Evolutionary conservation across 2,888 invertebrate genomes (phyloP).

Genomic region (Heliconius sara): DNA sequence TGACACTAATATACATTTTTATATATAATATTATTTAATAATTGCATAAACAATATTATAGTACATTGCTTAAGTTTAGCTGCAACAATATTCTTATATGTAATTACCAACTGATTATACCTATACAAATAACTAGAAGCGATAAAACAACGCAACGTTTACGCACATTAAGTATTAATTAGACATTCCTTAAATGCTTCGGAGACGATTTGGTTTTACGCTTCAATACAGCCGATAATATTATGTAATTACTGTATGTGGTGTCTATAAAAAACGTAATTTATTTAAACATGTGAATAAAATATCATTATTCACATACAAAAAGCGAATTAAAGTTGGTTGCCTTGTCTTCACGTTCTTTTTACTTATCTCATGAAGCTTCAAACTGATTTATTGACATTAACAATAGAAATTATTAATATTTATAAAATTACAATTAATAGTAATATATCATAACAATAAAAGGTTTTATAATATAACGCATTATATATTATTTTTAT

Average conservation of each 20-base stretch:
- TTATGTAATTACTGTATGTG: not conserved
- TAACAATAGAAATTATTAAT: not conserved
- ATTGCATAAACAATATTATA: not conserved
- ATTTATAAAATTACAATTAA: not conserved
- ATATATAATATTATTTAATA: conserved; percentile 5
- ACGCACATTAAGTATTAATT: conserved; percentile 9
- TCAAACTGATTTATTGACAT: not conserved
- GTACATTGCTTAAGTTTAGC: conserved; percentile 18
- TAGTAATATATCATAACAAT: not conserved
- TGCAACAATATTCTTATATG: not conserved
- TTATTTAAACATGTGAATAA: not conserved
- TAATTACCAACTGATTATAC: conserved; percentile 4
- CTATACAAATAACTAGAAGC: conserved; percentile 15
- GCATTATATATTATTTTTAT: not conserved
- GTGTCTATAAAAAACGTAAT: not conserved
- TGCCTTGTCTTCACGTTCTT: not conserved
- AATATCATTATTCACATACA: not conserved
- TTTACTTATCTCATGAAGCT: not conserved
- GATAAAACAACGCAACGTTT: conserved; percentile 23
- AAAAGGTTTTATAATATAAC: not conserved
- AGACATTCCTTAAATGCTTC: conserved; percentile 6
- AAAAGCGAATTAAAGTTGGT: not conserved
- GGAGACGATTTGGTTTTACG: conserved; percentile 1
- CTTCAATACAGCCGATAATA: conserved; percentile 6
- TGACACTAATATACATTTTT: not conserved